phyloP scores from a whole-genome alignment of 2,797 vertebrate genomes.

The Sitta carolinensis region DNA sequence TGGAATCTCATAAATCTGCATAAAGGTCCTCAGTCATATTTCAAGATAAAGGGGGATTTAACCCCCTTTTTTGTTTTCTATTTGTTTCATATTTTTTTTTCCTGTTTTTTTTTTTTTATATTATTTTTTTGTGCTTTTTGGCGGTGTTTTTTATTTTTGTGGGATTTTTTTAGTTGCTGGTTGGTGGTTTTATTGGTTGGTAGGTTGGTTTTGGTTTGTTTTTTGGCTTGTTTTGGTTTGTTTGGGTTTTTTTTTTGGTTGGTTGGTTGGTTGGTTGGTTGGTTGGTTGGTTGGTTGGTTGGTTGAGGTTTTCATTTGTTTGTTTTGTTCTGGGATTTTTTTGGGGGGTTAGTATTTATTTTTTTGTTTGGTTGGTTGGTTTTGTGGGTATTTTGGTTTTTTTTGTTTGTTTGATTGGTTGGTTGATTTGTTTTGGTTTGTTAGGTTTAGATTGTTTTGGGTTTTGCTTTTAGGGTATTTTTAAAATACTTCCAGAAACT shows the following conservation, averaged over 20 bases:
- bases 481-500: not conserved
- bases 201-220: not conserved
- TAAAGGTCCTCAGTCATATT: not conserved
- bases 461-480: too few relatives aligned
- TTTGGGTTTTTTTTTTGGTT: not conserved
- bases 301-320: too few relatives aligned
- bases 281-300: too few relatives aligned
- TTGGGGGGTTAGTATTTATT: too few relatives aligned
- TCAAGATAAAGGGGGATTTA: accelerated
- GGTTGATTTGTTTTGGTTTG: too few relatives aligned
- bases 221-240: too few relatives aligned
- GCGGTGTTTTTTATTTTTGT: not conserved
- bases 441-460: too few relatives aligned
- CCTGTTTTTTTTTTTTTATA: not conserved
- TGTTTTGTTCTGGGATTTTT: not conserved
- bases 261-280: too few relatives aligned
- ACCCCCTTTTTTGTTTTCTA: accelerated
- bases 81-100: not conserved
- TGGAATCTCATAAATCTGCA: not conserved
- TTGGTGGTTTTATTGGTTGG: not conserved
- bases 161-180: not conserved
- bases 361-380: not conserved
- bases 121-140: not conserved
- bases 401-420: too few relatives aligned
- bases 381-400: too few relatives aligned